A percentile compares a stretch with the other conserved stretches of the same genome.
Conservation (phyloP, 53 echinoderm and acorn worm species). For the Henricia sp. region DNA sequence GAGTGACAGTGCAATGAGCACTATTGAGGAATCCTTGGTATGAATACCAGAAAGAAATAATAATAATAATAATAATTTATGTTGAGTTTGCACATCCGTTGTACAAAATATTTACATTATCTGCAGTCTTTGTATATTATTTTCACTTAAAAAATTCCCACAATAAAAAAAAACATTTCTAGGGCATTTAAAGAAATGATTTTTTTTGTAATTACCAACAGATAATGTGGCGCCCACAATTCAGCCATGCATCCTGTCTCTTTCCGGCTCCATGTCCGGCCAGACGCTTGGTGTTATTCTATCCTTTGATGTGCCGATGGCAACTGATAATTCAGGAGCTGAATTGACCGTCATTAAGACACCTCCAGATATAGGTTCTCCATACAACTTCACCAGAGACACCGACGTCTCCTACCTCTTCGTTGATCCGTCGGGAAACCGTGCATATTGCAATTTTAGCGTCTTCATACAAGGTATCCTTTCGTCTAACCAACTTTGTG, state of each 20-base stretch:
- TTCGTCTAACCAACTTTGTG: not conserved
- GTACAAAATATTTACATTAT: too few relatives aligned
- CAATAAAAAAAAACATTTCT: too few relatives aligned
- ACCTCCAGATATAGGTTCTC: constrained; percentile 74
- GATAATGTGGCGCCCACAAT: constrained; percentile 57
- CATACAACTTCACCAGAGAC: constrained; percentile 73
- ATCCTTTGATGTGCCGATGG: constrained; percentile 65
- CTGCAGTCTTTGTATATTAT: too few relatives aligned
- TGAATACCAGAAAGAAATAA: too few relatives aligned
- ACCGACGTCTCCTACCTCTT: constrained; percentile 73
- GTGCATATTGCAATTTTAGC: constrained; percentile 65
- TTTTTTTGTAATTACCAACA: too few relatives aligned
- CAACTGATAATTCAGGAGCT: constrained; percentile 74
- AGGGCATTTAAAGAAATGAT: too few relatives aligned
- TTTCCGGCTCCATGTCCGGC: constrained; percentile 50
- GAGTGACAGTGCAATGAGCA: too few relatives aligned
- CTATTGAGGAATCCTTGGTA: too few relatives aligned
- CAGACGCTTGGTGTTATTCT: constrained; percentile 46
- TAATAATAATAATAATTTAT: too few relatives aligned
- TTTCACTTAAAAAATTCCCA: too few relatives aligned
- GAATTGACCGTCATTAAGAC: constrained; percentile 42
- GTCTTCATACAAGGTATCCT: constrained; percentile 70
- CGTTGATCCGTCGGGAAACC: constrained; percentile 59
- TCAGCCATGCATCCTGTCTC: constrained; percentile 61
- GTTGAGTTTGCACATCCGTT: too few relatives aligned